Evolutionary conservation across 2,113 vertebrate species (phyloP).

Genomic region (Emydocephalus ijimae): DNA sequence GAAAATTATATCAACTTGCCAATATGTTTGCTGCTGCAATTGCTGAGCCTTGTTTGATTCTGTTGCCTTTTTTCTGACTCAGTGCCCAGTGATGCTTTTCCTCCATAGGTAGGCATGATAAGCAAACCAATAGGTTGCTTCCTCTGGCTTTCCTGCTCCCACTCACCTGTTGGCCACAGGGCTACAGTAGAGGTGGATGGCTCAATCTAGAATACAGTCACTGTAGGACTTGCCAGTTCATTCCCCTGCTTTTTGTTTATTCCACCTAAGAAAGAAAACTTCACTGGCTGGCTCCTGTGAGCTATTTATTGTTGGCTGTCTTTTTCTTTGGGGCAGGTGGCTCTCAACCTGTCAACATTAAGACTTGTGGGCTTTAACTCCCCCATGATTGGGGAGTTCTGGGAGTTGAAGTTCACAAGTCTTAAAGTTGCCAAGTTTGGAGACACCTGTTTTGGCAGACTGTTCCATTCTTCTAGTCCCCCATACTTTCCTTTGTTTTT

Average conservation of each 20-base stretch:
- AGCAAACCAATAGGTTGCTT: not conserved
- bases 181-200: not conserved
- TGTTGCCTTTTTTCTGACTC: not conserved
- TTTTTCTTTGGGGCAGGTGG: not conserved
- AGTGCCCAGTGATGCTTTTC: not conserved
- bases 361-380: not conserved
- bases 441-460: not conserved
- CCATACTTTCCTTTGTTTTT: not conserved
- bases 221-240: not conserved
- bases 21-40: not conserved
- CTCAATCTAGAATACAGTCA: not conserved
- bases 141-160: not conserved
- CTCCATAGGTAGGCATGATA: not conserved
- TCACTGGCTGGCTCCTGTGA: not conserved
- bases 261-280: not conserved
- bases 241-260: not conserved
- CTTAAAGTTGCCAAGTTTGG: not conserved
- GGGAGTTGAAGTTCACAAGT: not conserved
- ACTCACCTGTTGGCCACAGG: not conserved
- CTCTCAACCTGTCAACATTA: not conserved
- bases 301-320: not conserved
- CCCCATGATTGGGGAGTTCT: too few relatives aligned
- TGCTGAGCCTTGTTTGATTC: not conserved
- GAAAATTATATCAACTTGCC: not conserved
- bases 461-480: not conserved